Evolutionary conservation across 2,888 invertebrate species (phyloP).

Genomic region (Myopa tessellatipennis): DNA sequence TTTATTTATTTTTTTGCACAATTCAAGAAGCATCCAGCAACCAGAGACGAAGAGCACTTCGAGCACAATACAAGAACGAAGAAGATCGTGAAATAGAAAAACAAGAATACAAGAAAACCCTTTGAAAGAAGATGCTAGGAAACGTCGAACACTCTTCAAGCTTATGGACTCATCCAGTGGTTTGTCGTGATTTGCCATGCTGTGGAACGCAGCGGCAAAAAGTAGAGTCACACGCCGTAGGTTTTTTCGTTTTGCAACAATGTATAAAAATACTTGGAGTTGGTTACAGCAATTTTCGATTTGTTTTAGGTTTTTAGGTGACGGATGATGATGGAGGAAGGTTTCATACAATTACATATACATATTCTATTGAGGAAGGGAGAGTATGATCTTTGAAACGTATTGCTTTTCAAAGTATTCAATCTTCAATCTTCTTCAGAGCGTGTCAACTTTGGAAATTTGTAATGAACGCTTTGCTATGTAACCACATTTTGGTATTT

Average conservation of each 20-base stretch:
- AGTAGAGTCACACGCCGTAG: conserved; percentile 26
- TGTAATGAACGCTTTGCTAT: too few species aligned
- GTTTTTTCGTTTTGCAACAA: background rate
- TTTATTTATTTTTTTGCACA: conserved; percentile 7
- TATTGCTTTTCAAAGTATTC: too few species aligned
- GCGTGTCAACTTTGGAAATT: background rate
- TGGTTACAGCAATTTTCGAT: too few species aligned
- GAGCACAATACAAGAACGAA: background rate
- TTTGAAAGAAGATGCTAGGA: background rate
- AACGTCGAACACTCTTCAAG: background rate
- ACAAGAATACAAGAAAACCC: conserved; percentile 4
- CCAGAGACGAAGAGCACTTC: background rate
- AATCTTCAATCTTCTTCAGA: too few species aligned
- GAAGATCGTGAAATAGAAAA: background rate
- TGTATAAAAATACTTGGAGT: background rate
- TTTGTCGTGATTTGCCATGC: conserved; percentile 37
- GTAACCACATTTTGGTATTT: too few species aligned
- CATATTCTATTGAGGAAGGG: too few species aligned
- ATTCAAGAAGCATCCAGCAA: background rate
- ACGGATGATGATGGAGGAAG: too few species aligned
- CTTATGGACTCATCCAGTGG: conserved; percentile 22
- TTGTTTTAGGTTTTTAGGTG: too few species aligned
- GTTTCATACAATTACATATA: too few species aligned
- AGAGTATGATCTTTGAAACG: too few species aligned
- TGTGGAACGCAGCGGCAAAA: background rate